Evolutionary conservation across 2,888 invertebrate species (phyloP).

Genomic region (Aquatica leii): DNA sequence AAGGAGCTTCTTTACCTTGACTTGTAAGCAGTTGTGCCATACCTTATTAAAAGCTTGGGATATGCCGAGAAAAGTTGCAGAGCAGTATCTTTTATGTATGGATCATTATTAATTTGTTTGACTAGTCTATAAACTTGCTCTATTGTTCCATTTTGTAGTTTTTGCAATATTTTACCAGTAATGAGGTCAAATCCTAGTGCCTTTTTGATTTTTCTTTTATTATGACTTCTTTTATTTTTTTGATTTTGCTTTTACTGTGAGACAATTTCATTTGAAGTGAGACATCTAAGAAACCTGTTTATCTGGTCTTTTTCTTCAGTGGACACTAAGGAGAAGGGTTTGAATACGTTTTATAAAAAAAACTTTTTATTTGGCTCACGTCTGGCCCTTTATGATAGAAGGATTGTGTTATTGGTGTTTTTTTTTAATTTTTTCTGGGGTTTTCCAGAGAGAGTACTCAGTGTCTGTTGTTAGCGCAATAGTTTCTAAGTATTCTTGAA

Average conservation of each 20-base stretch:
- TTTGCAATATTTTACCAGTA: neutral
- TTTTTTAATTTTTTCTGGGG: neutral
- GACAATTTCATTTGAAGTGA: neutral
- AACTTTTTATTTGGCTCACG: neutral
- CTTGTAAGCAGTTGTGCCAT: neutral
- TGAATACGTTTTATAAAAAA: conserved; percentile 2
- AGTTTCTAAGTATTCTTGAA: conserved; percentile 8
- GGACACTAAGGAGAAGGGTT: neutral
- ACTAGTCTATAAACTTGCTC: neutral
- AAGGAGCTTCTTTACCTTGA: neutral
- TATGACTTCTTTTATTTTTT: neutral
- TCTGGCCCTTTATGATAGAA: conserved; percentile 7
- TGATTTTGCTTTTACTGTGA: neutral
- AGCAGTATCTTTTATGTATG: neutral
- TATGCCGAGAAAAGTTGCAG: neutral
- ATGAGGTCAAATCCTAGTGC: too few relatives aligned
- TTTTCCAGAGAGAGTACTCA: too few relatives aligned
- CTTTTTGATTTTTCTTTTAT: neutral
- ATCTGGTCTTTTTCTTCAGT: neutral
- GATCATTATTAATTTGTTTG: conserved; percentile 7
- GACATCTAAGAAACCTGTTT: neutral
- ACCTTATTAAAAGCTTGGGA: neutral
- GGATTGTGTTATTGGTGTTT: neutral
- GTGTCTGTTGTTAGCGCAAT: neutral
- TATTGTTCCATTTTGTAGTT: neutral